Percentiles rank a stretch among this genome's conserved stretches.
Evolutionary conservation across 2,888 invertebrate genomes (phyloP).

Genomic region (Cantharis rustica): DNA sequence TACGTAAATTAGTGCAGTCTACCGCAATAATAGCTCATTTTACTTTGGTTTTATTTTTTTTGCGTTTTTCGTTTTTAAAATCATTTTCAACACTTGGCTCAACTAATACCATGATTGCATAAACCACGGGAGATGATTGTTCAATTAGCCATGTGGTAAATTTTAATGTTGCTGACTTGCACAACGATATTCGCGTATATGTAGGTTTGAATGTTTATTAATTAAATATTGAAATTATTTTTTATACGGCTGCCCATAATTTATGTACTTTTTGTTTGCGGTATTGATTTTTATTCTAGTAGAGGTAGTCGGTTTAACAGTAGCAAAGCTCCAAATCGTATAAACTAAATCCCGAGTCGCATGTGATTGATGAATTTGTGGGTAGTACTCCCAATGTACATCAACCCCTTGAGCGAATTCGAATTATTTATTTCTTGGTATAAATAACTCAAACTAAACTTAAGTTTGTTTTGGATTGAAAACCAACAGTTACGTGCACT

Average conservation of each 20-base stretch:
- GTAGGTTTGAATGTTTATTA: neutral
- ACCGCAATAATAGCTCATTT: neutral
- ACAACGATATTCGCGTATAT: neutral
- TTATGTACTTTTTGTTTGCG: constrained; percentile 5
- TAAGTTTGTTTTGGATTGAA: neutral
- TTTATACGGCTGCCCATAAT: neutral
- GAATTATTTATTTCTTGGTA: constrained; percentile 16
- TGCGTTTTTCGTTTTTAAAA: neutral
- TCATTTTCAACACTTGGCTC: neutral
- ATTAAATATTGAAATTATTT: neutral
- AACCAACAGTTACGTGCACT: neutral
- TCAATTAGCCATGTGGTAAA: neutral
- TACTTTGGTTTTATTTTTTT: neutral
- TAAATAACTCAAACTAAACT: constrained; percentile 8
- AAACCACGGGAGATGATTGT: neutral
- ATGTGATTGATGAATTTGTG: constrained; percentile 27
- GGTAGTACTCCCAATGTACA: constrained; percentile 15
- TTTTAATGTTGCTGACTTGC: neutral
- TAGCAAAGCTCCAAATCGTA: constrained; percentile 20
- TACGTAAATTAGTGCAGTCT: constrained; percentile 3
- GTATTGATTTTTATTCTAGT: constrained; percentile 17
- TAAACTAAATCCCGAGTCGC: constrained; percentile 22
- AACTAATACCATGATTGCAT: too few species aligned
- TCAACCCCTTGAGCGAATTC: constrained; percentile 14
- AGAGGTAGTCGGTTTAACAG: constrained; percentile 19